phyloP scores from a whole-genome alignment of 2,113 vertebrate genomes.

The Cynoglossus semilaevis region DNA sequence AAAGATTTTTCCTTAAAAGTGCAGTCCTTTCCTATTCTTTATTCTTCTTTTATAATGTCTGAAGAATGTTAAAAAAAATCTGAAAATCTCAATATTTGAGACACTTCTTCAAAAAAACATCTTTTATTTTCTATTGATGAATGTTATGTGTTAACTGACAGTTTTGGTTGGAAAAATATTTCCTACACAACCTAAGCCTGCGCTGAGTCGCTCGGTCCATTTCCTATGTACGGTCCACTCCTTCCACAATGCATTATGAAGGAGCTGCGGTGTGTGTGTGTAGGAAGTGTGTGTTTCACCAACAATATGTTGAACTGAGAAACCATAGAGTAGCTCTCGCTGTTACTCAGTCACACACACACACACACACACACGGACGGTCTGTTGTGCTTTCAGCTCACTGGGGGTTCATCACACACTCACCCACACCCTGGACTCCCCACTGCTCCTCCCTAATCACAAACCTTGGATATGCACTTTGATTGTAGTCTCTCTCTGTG shows the following conservation, averaged over 20 bases:
- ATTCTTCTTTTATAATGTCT: constrained; percentile 12
- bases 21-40: constrained; percentile 11
- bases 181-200: too few species aligned
- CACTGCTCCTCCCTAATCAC: constrained; percentile 35
- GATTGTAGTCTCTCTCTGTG: constrained; percentile 10
- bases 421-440: constrained; percentile 34
- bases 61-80: background rate
- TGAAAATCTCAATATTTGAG: too few species aligned
- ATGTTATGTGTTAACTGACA: too few species aligned
- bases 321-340: constrained; percentile 1
- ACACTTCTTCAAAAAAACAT: too few species aligned
- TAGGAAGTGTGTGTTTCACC: background rate
- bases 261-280: background rate
- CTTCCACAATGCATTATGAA: background rate
- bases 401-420: constrained; percentile 39
- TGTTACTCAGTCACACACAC: background rate
- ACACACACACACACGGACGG: constrained; percentile 4
- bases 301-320: constrained; percentile 2
- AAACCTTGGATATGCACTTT: constrained; percentile 46
- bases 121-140: too few species aligned
- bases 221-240: too few species aligned
- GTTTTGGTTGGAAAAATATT: too few species aligned
- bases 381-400: constrained; percentile 28
- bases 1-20: background rate
- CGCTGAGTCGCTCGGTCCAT: too few species aligned